phyloP scores from a whole-genome alignment of 2,113 vertebrate genomes.

The Rhynchomys soricoides region DNA sequence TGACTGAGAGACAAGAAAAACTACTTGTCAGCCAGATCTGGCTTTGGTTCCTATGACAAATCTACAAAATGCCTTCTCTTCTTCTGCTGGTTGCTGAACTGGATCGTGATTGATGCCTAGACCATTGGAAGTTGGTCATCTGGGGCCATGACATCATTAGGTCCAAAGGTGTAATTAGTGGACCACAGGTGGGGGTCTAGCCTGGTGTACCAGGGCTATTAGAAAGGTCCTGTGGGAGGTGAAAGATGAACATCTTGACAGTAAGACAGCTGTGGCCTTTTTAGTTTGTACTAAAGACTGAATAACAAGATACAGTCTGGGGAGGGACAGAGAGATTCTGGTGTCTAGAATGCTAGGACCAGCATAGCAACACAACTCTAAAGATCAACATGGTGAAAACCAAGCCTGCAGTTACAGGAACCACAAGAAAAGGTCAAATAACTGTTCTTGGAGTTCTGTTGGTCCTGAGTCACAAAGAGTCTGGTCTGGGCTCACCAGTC shows the following conservation, averaged over 20 bases:
- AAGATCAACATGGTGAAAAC: not conserved
- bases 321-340: not conserved
- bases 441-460: not conserved
- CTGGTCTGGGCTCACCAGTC: not conserved
- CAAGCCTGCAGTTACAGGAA: too few species aligned
- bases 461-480: not conserved
- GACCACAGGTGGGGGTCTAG: not conserved
- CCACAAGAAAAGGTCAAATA: not conserved
- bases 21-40: not conserved
- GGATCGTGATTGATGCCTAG: not conserved
- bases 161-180: too few species aligned
- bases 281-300: not conserved
- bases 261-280: not conserved
- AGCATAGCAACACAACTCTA: not conserved
- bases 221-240: not conserved
- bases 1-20: not conserved
- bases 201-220: not conserved
- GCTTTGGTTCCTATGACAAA: not conserved
- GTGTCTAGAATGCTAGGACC: not conserved
- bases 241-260: not conserved
- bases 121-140: not conserved
- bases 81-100: not conserved
- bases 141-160: not conserved
- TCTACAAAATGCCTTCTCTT: not conserved
- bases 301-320: not conserved